Conservation (phyloP, 2,797 vertebrate genomes). For the Cossypha dichroa region DNA sequence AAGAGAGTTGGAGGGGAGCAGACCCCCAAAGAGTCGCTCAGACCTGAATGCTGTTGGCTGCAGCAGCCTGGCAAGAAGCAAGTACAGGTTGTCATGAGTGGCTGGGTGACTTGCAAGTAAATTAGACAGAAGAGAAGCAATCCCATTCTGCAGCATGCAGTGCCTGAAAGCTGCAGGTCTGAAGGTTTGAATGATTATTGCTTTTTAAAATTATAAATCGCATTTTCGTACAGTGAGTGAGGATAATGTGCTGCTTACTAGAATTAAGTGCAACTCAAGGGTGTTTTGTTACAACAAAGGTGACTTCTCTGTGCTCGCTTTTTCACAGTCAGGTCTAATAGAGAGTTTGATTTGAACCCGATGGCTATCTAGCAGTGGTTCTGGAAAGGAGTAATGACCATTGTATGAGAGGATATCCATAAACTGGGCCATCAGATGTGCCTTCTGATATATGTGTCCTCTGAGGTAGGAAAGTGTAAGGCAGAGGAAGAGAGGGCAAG, state of each 20-base stretch:
- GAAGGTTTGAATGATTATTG: background rate
- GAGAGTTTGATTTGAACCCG: background rate
- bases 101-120: background rate
- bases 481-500: constrained; percentile 40
- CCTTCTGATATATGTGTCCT: constrained; percentile 1
- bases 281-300: background rate
- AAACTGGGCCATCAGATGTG: background rate
- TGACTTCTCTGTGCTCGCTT: background rate
- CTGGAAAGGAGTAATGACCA: background rate
- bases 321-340: rapidly evolving
- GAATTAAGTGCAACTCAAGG: background rate
- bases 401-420: background rate
- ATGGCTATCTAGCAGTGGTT: background rate
- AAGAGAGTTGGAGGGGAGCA: background rate
- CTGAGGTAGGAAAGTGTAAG: constrained; percentile 33
- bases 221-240: background rate
- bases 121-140: background rate
- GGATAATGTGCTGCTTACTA: background rate
- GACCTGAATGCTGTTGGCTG: background rate
- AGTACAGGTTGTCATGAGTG: background rate
- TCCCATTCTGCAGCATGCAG: background rate
- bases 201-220: constrained; percentile 32
- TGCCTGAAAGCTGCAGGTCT: background rate
- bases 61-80: background rate
- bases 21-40: background rate